These are phyloP conservation scores for Gymnothorax javanicus DNA, from an alignment of 2,797 vertebrate species.

Conservation along the genomic window DNA sequence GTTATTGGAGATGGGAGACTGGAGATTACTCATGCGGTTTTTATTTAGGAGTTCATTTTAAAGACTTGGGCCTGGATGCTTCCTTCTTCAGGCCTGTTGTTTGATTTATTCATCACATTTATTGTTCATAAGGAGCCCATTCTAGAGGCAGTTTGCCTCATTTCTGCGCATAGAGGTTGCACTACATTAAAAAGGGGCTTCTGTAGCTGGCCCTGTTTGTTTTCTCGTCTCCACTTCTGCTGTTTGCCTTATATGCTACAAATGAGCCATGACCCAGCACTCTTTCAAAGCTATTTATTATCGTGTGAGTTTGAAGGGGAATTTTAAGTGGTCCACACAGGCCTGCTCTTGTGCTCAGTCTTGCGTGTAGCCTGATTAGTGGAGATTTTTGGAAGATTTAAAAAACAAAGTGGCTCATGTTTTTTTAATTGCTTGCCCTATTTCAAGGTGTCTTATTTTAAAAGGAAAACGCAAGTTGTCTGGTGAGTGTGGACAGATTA, in stretches of 20 bases:
- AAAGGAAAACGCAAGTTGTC: neutral
- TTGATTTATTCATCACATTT: slow-evolving; percentile 14
- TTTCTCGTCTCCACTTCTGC: neutral
- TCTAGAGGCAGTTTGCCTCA: neutral
- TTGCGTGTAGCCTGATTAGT: neutral
- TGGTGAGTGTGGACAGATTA: neutral
- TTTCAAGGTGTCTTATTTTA: neutral
- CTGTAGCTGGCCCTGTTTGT: neutral
- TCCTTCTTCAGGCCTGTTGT: neutral
- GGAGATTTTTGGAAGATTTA: neutral
- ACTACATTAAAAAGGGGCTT: neutral
- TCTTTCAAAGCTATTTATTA: slow-evolving; percentile 19
- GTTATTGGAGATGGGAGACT: neutral
- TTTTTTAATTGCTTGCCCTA: neutral
- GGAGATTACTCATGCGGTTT: neutral
- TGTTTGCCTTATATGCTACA: slow-evolving; percentile 15
- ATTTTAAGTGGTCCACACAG: neutral
- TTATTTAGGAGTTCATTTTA: slow-evolving; percentile 12
- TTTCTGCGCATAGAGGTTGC: slow-evolving; percentile 19
- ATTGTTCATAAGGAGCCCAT: neutral
- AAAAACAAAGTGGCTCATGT: neutral
- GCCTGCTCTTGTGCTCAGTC: neutral
- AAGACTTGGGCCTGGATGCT: neutral
- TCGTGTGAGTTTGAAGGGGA: neutral
- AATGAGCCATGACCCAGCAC: slow-evolving; percentile 14